Evolutionary conservation across 1,140 invertebrate genomes (phyloP).

Genomic region (Achroia grisella): DNA sequence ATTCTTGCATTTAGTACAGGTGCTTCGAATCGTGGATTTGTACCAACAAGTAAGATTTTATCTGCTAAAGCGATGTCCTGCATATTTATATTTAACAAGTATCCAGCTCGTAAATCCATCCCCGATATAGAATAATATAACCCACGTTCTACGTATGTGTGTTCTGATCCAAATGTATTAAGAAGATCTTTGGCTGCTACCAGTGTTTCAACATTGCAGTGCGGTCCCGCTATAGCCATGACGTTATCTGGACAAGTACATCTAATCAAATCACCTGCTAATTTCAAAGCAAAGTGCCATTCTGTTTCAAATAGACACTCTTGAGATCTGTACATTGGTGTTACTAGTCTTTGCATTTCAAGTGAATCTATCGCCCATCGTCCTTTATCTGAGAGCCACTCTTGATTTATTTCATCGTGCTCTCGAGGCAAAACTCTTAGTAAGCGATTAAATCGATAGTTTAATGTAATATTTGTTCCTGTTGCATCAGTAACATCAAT

Average conservation of each 20-base stretch:
- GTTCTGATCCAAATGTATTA: slow-evolving; percentile 78
- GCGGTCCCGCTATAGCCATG: slow-evolving; percentile 79
- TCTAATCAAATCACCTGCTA: slow-evolving; percentile 53
- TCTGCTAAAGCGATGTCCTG: slow-evolving; percentile 79
- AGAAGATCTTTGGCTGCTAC: slow-evolving; percentile 82
- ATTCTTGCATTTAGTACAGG: slow-evolving; percentile 84
- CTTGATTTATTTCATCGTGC: slow-evolving; percentile 86
- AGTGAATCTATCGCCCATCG: slow-evolving; percentile 86
- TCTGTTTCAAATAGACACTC: slow-evolving; percentile 73
- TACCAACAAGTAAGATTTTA: slow-evolving; percentile 81
- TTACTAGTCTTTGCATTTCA: slow-evolving; percentile 81
- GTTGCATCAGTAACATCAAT: slow-evolving; percentile 86
- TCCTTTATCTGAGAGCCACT: slow-evolving; percentile 87
- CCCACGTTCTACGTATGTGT: slow-evolving; percentile 44
- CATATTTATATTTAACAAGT: slow-evolving; percentile 51
- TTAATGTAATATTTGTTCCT: slow-evolving; percentile 84
- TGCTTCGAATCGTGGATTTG: slow-evolving; percentile 86
- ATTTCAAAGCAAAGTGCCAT: slow-evolving; percentile 79
- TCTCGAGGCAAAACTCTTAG: slow-evolving; percentile 82
- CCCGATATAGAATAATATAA: slow-evolving; percentile 24
- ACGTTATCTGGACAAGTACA: slow-evolving; percentile 54
- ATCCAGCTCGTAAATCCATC: slow-evolving; percentile 43
- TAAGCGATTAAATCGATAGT: slow-evolving; percentile 81
- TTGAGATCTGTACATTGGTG: slow-evolving; percentile 77
- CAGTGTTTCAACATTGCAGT: slow-evolving; percentile 80